Evolutionary conservation across 2,888 invertebrate species (phyloP), one percentile per base, ranked within the genome.

Genomic region (Helobdella robusta): DNA sequence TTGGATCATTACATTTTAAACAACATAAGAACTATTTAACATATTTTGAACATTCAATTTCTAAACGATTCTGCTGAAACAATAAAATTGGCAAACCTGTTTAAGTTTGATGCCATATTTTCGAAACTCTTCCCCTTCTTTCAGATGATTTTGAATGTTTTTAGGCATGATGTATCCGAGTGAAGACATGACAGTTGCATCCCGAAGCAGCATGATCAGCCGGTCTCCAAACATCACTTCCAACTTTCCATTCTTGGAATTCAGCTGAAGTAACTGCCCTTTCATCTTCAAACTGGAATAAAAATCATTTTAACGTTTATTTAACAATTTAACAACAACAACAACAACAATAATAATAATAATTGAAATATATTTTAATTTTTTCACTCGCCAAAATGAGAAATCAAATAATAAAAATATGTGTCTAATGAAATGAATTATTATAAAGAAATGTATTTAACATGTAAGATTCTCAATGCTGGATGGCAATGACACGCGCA

Each of bases 191-290:
- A 91, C 89, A 2, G 92, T 84, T 8, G 93, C 91, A 81, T 97
- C 94, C 68, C 88, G 82, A 74, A 93, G 87, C 59, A 91, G 82
- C 50, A 86, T 86, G 15, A 90, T 87, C 61, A 95, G 80, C 59
- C 89, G 84, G 0, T 90, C 88, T 74, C 91, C 89, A 80, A 90
- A 97, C 74, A 90, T 92, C 0, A 98, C 95, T 68, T 86, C 85
- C 64, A 83, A 73, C 67, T 80, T 79, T 5, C 82, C 82, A 67
- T 79, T 78, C 59, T 75, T 76, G 56, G 78, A 76, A 68, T 79
- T 78, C 65, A 82, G 69, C 67, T 81, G 78, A 82, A 83, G 82
- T 63, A 83, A 73, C 36, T 79, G 74, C n/a, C 82, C 82, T 65
- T 78, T 79, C 1, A 81, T 82, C 69, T 82, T 81, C 69, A 83